These are phyloP conservation scores for Venusia cambrica DNA, from an alignment of 2,888 invertebrate species.

Conservation along the genomic window DNA sequence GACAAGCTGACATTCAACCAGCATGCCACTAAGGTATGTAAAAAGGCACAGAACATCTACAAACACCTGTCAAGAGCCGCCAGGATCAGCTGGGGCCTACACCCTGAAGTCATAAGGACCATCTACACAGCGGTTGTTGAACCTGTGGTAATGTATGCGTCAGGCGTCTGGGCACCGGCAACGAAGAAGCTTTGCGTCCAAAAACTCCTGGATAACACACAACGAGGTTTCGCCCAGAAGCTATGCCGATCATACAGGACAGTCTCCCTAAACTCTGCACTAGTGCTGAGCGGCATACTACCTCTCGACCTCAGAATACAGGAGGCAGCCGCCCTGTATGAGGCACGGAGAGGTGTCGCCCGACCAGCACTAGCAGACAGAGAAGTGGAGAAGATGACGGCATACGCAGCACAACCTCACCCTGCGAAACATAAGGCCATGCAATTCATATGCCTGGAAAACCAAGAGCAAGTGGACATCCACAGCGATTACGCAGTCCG, in stretches of 20 bases:
- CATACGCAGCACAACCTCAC: conserved; percentile 3
- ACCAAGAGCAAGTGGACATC: conserved; percentile 1
- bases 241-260: conserved; percentile 6
- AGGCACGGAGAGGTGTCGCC: too few species aligned
- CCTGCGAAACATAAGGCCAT: conserved; percentile 1
- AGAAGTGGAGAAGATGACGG: not conserved
- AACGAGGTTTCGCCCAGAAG: conserved; percentile 3
- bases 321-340: too few species aligned
- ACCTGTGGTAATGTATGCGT: conserved; percentile 1
- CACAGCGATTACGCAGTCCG: not conserved
- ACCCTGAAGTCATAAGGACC: too few species aligned
- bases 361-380: not conserved
- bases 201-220: not conserved
- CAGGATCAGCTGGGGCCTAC: too few species aligned
- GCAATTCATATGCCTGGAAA: conserved; percentile 5
- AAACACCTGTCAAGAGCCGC: too few species aligned
- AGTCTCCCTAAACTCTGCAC: too few species aligned
- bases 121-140: too few species aligned
- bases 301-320: too few species aligned
- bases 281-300: too few species aligned
- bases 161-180: conserved; percentile 2
- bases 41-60: too few species aligned
- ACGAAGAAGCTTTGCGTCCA: not conserved
- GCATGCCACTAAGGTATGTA: too few species aligned
- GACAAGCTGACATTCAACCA: too few species aligned